A percentile compares a stretch with the other conserved stretches of the same genome.
These are phyloP conservation scores for Halcyon smyrnensis DNA, from an alignment of 2,797 vertebrate species.

Conservation along the genomic window DNA sequence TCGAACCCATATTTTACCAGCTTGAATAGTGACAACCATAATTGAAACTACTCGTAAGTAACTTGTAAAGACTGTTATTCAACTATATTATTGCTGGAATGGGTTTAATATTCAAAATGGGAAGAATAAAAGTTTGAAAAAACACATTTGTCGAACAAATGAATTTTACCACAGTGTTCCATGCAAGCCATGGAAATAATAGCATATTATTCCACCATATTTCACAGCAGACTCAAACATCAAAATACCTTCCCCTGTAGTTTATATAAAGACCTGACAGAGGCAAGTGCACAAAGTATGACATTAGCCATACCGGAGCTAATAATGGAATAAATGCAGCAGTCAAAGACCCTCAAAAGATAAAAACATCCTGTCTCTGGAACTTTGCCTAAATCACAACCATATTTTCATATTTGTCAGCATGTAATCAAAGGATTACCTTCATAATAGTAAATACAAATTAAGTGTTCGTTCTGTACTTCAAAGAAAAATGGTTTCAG, in stretches of 20 bases:
- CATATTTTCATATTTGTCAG: slow-evolving; percentile 75
- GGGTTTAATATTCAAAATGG: neutral
- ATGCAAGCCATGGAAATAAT: neutral
- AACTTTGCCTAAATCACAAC: slow-evolving; percentile 73
- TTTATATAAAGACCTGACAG: slow-evolving; percentile 46
- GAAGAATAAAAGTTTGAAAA: neutral
- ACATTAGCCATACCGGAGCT: slow-evolving; percentile 52
- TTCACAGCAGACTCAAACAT: slow-evolving; percentile 7
- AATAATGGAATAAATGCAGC: slow-evolving; percentile 74
- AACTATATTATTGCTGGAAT: neutral
- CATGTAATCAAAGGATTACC: slow-evolving; percentile 72
- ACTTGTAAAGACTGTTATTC: neutral
- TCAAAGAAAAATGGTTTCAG: slow-evolving; percentile 72
- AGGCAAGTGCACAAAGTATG: slow-evolving; percentile 54
- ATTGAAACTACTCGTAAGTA: neutral
- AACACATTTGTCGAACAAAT: neutral
- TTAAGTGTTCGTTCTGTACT: slow-evolving; percentile 71
- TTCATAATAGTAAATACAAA: slow-evolving; percentile 78
- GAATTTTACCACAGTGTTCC: neutral
- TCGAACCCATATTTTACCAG: too few relatives aligned
- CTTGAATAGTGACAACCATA: neutral
- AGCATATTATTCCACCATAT: neutral
- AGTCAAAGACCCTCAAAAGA: slow-evolving; percentile 74
- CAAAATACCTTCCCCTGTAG: slow-evolving; percentile 36
- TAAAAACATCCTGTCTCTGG: slow-evolving; percentile 75